A percentile compares a stretch with the other conserved stretches of the same genome.
phyloP scores from a whole-genome alignment of 2,888 invertebrate species.

The Cylindroiulus punctatus region DNA sequence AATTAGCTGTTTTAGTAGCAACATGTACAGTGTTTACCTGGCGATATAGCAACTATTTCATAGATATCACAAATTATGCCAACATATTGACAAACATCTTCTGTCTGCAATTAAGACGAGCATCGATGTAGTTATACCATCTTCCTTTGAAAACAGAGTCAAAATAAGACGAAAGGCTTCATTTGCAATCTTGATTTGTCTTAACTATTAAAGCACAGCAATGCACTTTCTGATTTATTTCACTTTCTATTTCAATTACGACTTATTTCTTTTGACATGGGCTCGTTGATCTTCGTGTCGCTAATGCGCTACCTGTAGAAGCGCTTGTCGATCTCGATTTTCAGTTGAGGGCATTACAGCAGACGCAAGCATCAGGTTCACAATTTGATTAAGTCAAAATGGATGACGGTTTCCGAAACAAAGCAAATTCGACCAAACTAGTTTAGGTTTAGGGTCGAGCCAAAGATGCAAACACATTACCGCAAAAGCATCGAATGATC shows the following conservation, averaged over 20 bases:
- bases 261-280: background rate
- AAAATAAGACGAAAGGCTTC: background rate
- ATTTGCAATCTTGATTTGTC: background rate
- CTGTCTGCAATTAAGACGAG: too few relatives aligned
- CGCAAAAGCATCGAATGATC: conserved; percentile 20
- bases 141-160: background rate
- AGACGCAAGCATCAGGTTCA: background rate
- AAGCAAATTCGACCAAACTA: background rate
- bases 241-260: background rate
- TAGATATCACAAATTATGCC: too few relatives aligned
- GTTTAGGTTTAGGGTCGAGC: background rate
- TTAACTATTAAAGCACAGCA: too few relatives aligned
- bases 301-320: background rate
- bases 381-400: conserved; percentile 5
- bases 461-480: conserved; percentile 6
- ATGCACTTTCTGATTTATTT: background rate
- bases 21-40: too few relatives aligned
- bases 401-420: background rate
- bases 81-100: too few relatives aligned
- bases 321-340: background rate
- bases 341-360: background rate
- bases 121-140: background rate
- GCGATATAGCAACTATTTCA: too few relatives aligned
- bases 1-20: too few relatives aligned
- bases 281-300: background rate